A percentile compares a stretch with the other conserved stretches of the same genome.
Conservation (phyloP, 2,888 invertebrate genomes). For the Phlogophora meticulosa region DNA sequence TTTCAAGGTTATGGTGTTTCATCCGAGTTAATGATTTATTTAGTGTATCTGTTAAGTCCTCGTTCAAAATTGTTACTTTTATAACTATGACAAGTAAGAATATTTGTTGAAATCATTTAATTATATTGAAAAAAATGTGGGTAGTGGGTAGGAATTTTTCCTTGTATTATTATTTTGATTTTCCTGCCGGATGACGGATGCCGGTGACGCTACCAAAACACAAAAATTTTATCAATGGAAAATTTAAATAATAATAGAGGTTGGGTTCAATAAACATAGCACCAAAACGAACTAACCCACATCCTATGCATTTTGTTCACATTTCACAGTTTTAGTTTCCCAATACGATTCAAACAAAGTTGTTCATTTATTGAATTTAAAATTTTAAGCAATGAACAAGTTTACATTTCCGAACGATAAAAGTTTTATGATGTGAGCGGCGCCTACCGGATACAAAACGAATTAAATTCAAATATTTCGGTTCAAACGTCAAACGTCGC, state of each 20-base stretch:
- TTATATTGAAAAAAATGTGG: not conserved
- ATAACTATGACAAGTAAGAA: too few relatives aligned
- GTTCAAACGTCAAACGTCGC: slow-evolving; percentile 80
- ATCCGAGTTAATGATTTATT: too few relatives aligned
- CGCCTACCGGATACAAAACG: slow-evolving; percentile 71
- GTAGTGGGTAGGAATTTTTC: not conserved
- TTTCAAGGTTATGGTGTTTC: too few relatives aligned
- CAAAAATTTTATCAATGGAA: too few relatives aligned
- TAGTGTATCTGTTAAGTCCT: too few relatives aligned
- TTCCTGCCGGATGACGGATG: not conserved
- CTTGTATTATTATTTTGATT: not conserved
- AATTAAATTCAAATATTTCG: slow-evolving; percentile 85
- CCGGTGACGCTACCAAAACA: too few relatives aligned
- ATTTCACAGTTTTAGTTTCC: too few relatives aligned
- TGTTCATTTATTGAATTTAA: not conserved
- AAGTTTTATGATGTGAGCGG: slow-evolving; percentile 60
- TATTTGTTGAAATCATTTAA: not conserved
- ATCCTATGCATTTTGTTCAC: too few relatives aligned
- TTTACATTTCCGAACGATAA: slow-evolving; percentile 43
- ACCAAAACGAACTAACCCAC: too few relatives aligned
- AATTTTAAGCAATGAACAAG: not conserved
- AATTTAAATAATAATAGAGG: too few relatives aligned
- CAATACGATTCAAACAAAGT: not conserved
- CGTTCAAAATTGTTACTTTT: too few relatives aligned
- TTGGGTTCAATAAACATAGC: not conserved